Evolutionary conservation across 2,797 vertebrate genomes (phyloP).

Genomic region (Gadopsis bispinosus): DNA sequence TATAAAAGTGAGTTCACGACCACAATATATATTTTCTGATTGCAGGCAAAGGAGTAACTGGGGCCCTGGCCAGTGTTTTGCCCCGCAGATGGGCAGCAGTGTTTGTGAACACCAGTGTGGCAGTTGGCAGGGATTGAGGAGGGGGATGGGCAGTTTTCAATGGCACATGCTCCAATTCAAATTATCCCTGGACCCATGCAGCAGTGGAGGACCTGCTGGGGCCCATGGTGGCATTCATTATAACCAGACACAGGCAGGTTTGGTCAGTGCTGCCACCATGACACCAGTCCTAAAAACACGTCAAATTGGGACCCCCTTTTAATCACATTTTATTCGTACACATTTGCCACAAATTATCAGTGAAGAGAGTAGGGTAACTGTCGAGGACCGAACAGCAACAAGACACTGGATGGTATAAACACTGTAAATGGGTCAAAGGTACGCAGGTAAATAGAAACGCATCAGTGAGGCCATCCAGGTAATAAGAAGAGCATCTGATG

Average conservation of each 20-base stretch:
- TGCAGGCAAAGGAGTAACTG: slow-evolving; percentile 60
- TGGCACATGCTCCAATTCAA: slow-evolving; percentile 86
- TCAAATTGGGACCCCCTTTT: slow-evolving; percentile 7
- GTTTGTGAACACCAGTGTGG: slow-evolving; percentile 84
- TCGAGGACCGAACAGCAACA: slow-evolving; percentile 22
- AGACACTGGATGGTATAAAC: slow-evolving; percentile 31
- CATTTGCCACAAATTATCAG: slow-evolving; percentile 25
- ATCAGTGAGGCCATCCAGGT: slow-evolving; percentile 34
- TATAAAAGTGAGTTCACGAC: slow-evolving; percentile 43
- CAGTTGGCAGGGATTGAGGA: slow-evolving; percentile 82
- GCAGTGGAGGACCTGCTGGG: slow-evolving; percentile 80
- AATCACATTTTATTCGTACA: slow-evolving; percentile 17
- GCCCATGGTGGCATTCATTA: slow-evolving; percentile 82
- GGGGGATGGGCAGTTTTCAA: slow-evolving; percentile 79
- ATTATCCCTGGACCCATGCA: slow-evolving; percentile 83
- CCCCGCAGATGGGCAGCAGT: slow-evolving; percentile 85
- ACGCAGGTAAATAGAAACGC: slow-evolving; percentile 46
- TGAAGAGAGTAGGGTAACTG: slow-evolving; percentile 30
- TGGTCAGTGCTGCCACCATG: slow-evolving; percentile 65
- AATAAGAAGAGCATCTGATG: slow-evolving; percentile 34
- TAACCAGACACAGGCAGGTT: slow-evolving; percentile 76
- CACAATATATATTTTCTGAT: slow-evolving; percentile 55
- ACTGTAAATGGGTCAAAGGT: slow-evolving; percentile 2
- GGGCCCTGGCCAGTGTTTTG: slow-evolving; percentile 79
- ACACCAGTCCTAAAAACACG: slow-evolving; percentile 51